These are phyloP conservation scores for Calosoma granatense DNA, from an alignment of 1,140 invertebrate species.

Conservation along the genomic window DNA sequence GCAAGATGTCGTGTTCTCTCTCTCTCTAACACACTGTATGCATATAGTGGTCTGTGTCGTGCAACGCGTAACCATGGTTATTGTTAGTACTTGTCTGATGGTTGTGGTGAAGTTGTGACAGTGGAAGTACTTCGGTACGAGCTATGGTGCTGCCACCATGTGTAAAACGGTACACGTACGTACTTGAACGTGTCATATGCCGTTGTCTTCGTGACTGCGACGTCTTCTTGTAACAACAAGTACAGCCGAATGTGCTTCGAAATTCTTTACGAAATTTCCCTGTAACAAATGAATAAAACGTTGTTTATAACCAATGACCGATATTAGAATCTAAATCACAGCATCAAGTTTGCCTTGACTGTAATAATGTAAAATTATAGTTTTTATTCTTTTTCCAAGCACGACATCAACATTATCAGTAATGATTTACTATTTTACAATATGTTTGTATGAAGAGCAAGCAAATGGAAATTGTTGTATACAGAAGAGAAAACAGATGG, in stretches of 20 bases:
- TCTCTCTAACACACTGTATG: not conserved
- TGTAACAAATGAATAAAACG: too few species aligned
- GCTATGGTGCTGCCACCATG: not conserved
- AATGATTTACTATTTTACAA: too few species aligned
- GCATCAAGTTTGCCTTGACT: too few species aligned
- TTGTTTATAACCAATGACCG: conserved; percentile 9
- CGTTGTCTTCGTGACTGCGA: not conserved
- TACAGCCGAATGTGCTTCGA: conserved; percentile 45
- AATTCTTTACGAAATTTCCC: conserved; percentile 57
- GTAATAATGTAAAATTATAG: too few species aligned
- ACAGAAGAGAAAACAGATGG: too few species aligned
- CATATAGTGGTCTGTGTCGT: not conserved
- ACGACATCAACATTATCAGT: too few species aligned
- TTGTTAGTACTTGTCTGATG: not conserved
- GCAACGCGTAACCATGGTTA: not conserved
- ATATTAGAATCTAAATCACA: not conserved
- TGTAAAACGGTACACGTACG: not conserved
- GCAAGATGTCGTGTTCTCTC: too few species aligned
- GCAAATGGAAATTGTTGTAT: too few species aligned
- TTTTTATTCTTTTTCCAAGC: too few species aligned
- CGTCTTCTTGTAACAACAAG: not conserved
- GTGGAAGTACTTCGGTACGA: not conserved
- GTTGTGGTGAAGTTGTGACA: not conserved
- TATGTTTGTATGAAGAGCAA: too few species aligned
- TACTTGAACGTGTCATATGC: not conserved